Percentiles rank a stretch among this genome's conserved stretches.
Evolutionary conservation across 2,797 vertebrate genomes (phyloP).

Genomic region (Triplophysa bombifrons): DNA sequence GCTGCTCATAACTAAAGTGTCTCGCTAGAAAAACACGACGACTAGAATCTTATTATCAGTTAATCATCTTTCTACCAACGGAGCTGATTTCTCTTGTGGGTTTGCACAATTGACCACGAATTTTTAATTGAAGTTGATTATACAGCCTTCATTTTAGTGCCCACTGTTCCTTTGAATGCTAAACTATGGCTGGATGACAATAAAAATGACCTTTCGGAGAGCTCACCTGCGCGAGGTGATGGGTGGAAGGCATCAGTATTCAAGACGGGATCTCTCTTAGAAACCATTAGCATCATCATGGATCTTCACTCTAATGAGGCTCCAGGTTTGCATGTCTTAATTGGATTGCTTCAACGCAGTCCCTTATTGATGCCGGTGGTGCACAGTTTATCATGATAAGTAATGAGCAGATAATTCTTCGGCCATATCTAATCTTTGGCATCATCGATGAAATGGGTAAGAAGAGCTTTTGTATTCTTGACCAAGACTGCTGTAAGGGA

Average conservation of each 20-base stretch:
- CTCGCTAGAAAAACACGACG: slow-evolving; percentile 8
- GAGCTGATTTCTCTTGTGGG: slow-evolving; percentile 41
- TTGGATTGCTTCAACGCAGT: slow-evolving; percentile 80
- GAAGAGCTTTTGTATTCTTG: slow-evolving; percentile 24
- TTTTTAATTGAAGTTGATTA: slow-evolving; percentile 50
- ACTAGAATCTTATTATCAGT: slow-evolving; percentile 47
- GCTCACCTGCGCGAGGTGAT: slow-evolving; percentile 70
- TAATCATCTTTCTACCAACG: slow-evolving; percentile 41
- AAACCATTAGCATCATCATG: slow-evolving; percentile 80
- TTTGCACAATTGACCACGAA: slow-evolving; percentile 39
- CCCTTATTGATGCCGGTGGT: slow-evolving; percentile 84
- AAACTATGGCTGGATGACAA: slow-evolving; percentile 40
- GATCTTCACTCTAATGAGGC: slow-evolving; percentile 80
- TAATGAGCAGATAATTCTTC: slow-evolving; percentile 84
- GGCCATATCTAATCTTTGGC: slow-evolving; percentile 70
- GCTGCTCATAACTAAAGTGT: slow-evolving; percentile 27
- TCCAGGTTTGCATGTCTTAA: slow-evolving; percentile 77
- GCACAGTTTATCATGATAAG: slow-evolving; percentile 83
- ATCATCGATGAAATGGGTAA: slow-evolving; percentile 30
- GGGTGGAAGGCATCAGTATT: slow-evolving; percentile 74
- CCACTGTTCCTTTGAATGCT: slow-evolving; percentile 39
- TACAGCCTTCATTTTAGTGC: slow-evolving; percentile 27
- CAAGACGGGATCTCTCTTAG: slow-evolving; percentile 73
- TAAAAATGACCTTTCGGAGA: slow-evolving; percentile 58
- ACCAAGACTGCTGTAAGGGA: neutral